A percentile compares a stretch with the other conserved stretches of the same genome.
These are phyloP conservation scores for Drosophila saltans DNA, from an alignment of 1,140 invertebrate genomes.

Conservation along the genomic window DNA sequence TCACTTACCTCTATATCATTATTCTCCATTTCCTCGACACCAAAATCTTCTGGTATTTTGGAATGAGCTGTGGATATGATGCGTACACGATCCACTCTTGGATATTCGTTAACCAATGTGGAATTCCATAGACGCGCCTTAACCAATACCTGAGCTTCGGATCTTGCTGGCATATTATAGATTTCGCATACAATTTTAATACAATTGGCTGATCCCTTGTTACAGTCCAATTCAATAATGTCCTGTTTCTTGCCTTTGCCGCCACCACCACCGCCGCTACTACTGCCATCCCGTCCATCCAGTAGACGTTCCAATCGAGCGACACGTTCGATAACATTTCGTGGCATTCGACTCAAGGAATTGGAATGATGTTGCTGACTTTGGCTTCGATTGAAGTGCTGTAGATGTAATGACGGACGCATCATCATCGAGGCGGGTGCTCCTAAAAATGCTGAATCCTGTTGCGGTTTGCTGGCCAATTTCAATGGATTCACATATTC, in stretches of 20 bases:
- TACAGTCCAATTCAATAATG: conserved; percentile 92
- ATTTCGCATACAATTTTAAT: conserved; percentile 93
- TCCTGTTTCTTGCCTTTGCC: conserved; percentile 87
- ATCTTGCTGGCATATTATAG: conserved; percentile 88
- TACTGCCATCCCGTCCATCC: conserved; percentile 80
- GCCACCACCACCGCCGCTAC: conserved; percentile 59
- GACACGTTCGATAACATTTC: conserved; percentile 88
- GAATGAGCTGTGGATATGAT: conserved; percentile 91
- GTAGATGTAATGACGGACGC: conserved; percentile 30
- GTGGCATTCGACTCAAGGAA: conserved; percentile 82
- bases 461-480: conserved; percentile 84
- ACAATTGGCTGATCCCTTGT: conserved; percentile 91
- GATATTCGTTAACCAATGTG: conserved; percentile 94
- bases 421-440: conserved; percentile 68
- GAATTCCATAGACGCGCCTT: conserved; percentile 95
- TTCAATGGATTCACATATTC: conserved; percentile 88
- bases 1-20: conserved; percentile 86
- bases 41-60: conserved; percentile 87
- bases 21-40: conserved; percentile 89
- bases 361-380: conserved; percentile 16
- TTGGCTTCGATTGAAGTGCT: conserved; percentile 28
- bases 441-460: conserved; percentile 28
- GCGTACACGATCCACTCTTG: conserved; percentile 91
- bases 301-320: conserved; percentile 89
- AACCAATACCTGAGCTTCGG: conserved; percentile 91